These are phyloP conservation scores for Fregetta grallaria DNA, from an alignment of 2,113 vertebrate species.

Conservation along the genomic window DNA sequence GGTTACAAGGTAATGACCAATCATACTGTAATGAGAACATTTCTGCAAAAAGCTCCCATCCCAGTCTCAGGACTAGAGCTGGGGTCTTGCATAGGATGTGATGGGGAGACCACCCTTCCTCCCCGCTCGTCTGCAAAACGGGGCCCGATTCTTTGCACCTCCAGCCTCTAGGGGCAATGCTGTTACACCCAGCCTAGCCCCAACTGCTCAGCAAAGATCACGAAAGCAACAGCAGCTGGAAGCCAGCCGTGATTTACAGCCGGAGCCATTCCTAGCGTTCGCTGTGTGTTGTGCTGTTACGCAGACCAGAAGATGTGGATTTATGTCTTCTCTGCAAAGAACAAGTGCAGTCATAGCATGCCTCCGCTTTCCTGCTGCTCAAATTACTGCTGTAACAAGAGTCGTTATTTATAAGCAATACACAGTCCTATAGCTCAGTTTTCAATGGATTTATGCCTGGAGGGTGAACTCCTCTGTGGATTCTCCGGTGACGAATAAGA, in stretches of 20 bases:
- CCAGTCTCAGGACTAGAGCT: background rate
- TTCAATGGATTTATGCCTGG: background rate
- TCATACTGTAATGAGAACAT: background rate
- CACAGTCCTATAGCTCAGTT: background rate
- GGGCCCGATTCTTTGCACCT: background rate
- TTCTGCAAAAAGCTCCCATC: background rate
- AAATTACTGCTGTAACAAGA: constrained; percentile 3
- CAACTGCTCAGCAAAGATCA: background rate
- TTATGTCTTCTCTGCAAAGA: constrained; percentile 25
- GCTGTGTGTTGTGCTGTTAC: background rate
- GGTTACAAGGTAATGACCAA: background rate
- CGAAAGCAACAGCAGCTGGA: background rate
- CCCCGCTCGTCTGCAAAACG: rapidly evolving
- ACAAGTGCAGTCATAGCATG: constrained; percentile 20
- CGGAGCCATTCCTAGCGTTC: background rate
- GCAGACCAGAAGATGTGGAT: background rate
- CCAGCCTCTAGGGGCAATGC: background rate
- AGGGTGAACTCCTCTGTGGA: background rate
- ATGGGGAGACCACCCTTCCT: background rate
- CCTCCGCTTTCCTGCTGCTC: background rate
- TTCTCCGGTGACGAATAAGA: background rate
- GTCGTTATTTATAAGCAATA: background rate
- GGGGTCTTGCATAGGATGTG: rapidly evolving
- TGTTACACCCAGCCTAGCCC: background rate
- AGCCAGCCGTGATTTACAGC: background rate